A percentile compares a stretch with the other conserved stretches of the same genome.
These are phyloP conservation scores for Amphilophus citrinellus DNA, from an alignment of 2,113 vertebrate species.

Conservation along the genomic window DNA sequence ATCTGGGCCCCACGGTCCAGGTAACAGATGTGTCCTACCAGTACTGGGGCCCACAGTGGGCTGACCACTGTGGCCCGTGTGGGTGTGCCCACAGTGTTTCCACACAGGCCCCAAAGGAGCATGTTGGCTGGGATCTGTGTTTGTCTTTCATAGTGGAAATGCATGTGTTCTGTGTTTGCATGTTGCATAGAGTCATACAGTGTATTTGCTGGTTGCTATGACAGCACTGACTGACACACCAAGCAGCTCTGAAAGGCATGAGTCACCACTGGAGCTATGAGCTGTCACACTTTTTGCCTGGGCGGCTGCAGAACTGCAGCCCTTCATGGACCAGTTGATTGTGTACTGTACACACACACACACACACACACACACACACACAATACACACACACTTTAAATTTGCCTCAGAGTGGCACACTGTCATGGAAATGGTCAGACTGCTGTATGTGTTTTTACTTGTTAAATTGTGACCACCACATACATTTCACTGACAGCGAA, in stretches of 20 bases:
- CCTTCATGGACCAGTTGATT: neutral
- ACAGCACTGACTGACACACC: neutral
- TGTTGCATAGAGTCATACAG: neutral
- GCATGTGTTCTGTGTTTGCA: constrained; percentile 2
- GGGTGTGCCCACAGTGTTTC: neutral
- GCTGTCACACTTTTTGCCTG: neutral
- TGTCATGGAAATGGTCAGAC: neutral
- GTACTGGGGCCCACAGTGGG: neutral
- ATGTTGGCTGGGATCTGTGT: too few relatives aligned
- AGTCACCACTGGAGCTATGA: neutral
- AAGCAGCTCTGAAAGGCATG: neutral
- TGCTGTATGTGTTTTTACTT: neutral
- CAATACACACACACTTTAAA: too few relatives aligned
- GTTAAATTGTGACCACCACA: neutral
- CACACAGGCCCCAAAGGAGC: too few relatives aligned
- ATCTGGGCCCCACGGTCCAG: too few relatives aligned
- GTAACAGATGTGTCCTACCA: neutral
- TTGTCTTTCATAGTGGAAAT: neutral
- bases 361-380: rapidly evolving
- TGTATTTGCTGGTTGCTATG: constrained; percentile 28
- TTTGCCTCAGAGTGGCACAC: neutral
- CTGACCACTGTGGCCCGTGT: neutral
- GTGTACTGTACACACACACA: rapidly evolving
- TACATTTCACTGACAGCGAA: too few relatives aligned
- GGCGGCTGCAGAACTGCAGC: neutral